Evolutionary conservation across 2,113 vertebrate genomes (phyloP), one percentile per base, ranked within the genome.

Genomic region (Empidonax alnorum): DNA sequence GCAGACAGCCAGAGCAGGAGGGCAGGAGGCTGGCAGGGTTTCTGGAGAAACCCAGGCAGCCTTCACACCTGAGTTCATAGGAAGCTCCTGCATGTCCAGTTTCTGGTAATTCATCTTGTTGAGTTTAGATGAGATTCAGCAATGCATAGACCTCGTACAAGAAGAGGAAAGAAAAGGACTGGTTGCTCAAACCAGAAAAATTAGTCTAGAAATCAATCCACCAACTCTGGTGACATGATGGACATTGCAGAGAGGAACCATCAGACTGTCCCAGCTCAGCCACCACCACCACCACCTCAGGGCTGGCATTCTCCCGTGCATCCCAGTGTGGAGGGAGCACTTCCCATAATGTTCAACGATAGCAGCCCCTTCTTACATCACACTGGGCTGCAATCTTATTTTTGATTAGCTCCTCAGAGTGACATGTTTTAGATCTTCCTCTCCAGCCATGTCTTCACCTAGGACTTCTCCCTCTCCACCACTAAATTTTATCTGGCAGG

Each of bases 201-300:
- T 35, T 80, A 35, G 12, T n/a, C 24, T 56, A 61, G 44, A 47
- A 67, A 65, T 56, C 33, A 47, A 6, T 12, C 19, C 58, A 37
- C 17, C 58, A 42, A 1, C 37, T 21, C 27, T 13, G 15, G 8
- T 15, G 33, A 46, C 27, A 16, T 12, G n/a, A 21, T 4, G 0
- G 1, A 8, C 12, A 7, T 6, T 9, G 6, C 41, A 86, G 55
- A 49, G 71, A 72, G 39, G 66, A 78, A 16, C n/a, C 25, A 31
- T 9, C n/a, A 14, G 67, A 16, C 25, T 15, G 28, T 25, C 33
- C 31, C 23, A 76, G 41, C 25, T 33, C 63, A 46, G 3, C 13
- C 12, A 9, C 39, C 2, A 2, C 61, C 39, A 21, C 33, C 5
- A 2, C 61, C 39, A 18, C 33, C 5, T 8, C 55, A 71, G 55